Base-by-base conservation (phyloP, 1,140 invertebrate genomes). In the Leptinotarsa lineolata region DNA sequence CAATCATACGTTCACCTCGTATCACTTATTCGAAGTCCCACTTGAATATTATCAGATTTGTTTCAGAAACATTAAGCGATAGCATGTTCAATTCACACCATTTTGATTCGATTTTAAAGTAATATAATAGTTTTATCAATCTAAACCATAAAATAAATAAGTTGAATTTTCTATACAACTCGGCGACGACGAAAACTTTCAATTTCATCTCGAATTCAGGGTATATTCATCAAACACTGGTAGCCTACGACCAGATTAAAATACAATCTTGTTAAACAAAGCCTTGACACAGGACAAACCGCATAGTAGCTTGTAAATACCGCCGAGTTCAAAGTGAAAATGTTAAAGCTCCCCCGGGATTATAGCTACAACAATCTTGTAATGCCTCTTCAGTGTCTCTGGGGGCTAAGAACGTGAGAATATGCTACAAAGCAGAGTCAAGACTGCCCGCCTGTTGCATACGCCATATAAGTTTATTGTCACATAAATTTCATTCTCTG, bases 291-390 rank as follows among this genome's bases (percentile, higher is more conserved):
- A 63, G 63, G 69, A 76, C 76, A 79, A 77, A 77, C 76, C 78
- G 75, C 77, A 76, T 68, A 71, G 72, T 74, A 77, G 72, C 74
- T 79, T 74, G 76, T 72, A 76, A 74, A 72, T 72, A 77, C 76
- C 76, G 74, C 74, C 68, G 71, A 78, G 77, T 79, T 78, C 76
- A 78, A 78, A 77, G 77, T 78, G 77, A 79, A 79, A 79, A 79
- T 78, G 78, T 78, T 79, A 79, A 72, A 76, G 78, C 75, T 78
- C 78, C 72, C 78, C 18, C 6, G 78, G 77, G 78, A 79, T 79
- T 78, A 79, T 79, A 78, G 77, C 77, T 78, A 79, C 78, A 79
- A 79, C 78, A 79, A 79, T 79, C 78, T 79, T 79, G 78, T 79
- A 79, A 79, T 79, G 78, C 78, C 77, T 74, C 73, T 74, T 68